Evolutionary conservation across 2,113 vertebrate genomes (phyloP).

Genomic region (Gambusia affinis): DNA sequence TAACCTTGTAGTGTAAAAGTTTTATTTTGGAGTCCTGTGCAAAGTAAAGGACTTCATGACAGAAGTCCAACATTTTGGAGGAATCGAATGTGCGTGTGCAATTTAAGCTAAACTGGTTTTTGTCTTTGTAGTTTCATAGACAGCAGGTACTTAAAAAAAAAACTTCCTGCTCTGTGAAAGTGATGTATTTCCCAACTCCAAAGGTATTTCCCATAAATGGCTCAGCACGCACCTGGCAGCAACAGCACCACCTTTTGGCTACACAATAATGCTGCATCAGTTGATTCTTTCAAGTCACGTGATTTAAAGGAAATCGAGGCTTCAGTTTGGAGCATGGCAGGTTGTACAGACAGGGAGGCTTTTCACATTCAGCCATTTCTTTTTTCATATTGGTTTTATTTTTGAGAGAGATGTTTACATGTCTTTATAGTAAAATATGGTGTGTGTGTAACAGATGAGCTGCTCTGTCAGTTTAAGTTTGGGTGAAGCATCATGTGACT

Average conservation of each 20-base stretch:
- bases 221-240: rapidly evolving
- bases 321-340: background rate
- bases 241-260: constrained; percentile 25
- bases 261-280: background rate
- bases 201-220: constrained; percentile 40
- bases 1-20: background rate
- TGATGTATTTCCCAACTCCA: constrained; percentile 1
- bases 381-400: background rate
- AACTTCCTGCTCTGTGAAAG: background rate
- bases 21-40: background rate
- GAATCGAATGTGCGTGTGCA: background rate
- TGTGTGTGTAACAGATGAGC: background rate
- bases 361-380: constrained; percentile 21
- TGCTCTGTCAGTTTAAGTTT: background rate
- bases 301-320: constrained; percentile 53
- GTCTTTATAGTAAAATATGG: background rate
- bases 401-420: constrained; percentile 6
- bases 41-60: background rate
- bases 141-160: background rate
- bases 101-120: background rate
- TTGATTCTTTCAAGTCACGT: constrained; percentile 51
- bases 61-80: background rate
- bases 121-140: background rate
- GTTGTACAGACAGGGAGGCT: background rate
- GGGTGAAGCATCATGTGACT: background rate